phyloP scores from a whole-genome alignment of 2,797 vertebrate genomes.

The Acanthurus leucopareius region DNA sequence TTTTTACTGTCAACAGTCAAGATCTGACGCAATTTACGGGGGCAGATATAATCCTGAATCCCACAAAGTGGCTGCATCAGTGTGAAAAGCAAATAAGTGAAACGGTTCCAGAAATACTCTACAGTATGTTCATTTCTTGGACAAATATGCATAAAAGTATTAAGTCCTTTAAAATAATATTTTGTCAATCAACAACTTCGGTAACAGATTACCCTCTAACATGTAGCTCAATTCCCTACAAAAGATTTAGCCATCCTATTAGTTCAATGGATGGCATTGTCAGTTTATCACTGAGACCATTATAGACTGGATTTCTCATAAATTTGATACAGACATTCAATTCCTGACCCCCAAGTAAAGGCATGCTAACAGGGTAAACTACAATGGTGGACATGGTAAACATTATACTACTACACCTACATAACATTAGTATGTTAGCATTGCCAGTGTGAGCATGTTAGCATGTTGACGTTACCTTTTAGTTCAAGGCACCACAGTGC shows the following conservation, averaged over 20 bases:
- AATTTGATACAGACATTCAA: not conserved
- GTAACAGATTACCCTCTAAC: not conserved
- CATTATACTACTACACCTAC: not conserved
- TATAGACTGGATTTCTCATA: not conserved
- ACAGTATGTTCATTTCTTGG: not conserved
- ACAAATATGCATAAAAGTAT: too few species aligned
- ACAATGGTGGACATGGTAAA: not conserved
- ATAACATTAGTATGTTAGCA: not conserved
- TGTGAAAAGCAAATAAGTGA: not conserved
- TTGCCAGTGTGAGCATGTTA: not conserved
- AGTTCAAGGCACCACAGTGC: not conserved
- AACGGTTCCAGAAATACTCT: not conserved
- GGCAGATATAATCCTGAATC: constrained; percentile 10
- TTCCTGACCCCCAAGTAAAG: not conserved
- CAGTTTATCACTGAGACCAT: not conserved
- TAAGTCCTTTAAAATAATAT: not conserved
- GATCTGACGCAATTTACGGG: constrained; percentile 29
- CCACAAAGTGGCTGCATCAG: not conserved
- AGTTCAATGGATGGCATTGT: not conserved
- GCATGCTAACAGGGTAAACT: not conserved
- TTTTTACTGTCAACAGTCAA: constrained; percentile 55
- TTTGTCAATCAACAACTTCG: not conserved
- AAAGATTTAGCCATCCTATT: not conserved
- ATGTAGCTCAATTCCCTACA: not conserved
- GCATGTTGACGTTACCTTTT: not conserved